These are phyloP conservation scores for Hydrozoanthus tunicans DNA, from an alignment of 64 coral and sea anemone species.

Conservation along the genomic window DNA sequence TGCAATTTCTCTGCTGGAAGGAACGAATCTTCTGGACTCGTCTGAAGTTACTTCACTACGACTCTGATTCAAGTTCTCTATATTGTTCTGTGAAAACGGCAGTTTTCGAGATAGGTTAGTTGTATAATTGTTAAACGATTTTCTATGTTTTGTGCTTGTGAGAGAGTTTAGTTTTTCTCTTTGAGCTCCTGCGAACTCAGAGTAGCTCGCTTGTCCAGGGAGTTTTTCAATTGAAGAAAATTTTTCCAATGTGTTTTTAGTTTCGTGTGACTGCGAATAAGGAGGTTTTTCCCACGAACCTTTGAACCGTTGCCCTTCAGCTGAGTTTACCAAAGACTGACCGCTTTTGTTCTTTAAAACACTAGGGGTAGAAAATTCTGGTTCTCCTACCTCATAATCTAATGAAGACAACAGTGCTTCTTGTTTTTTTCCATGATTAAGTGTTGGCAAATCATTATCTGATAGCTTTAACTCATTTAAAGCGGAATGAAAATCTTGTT, in stretches of 20 bases:
- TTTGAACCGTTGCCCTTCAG: not conserved
- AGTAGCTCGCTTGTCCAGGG: not conserved
- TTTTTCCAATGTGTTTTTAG: conserved; percentile 18
- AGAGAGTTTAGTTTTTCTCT: not conserved
- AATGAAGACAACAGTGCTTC: conserved; percentile 24
- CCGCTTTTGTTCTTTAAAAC: not conserved
- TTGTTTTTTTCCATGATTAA: conserved; percentile 61
- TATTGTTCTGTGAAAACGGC: not conserved
- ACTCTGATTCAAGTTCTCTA: not conserved
- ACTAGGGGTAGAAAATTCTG: not conserved
- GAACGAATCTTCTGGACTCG: not conserved
- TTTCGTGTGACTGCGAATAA: not conserved
- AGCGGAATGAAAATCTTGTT: conserved; percentile 32
- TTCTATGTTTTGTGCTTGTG: not conserved
- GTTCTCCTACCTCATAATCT: conserved; percentile 29
- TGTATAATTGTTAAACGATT: not conserved
- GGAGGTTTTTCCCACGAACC: not conserved
- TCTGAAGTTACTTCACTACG: not conserved
- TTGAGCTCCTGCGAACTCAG: not conserved
- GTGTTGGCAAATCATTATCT: conserved; percentile 39
- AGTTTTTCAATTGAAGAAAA: conserved; percentile 39
- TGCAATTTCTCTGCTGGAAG: not conserved
- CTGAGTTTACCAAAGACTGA: not conserved
- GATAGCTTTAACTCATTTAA: conserved; percentile 11
- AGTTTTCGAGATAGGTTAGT: not conserved